These are phyloP conservation scores for Empidonax alnorum DNA, from an alignment of 2,113 vertebrate genomes.

Conservation along the genomic window DNA sequence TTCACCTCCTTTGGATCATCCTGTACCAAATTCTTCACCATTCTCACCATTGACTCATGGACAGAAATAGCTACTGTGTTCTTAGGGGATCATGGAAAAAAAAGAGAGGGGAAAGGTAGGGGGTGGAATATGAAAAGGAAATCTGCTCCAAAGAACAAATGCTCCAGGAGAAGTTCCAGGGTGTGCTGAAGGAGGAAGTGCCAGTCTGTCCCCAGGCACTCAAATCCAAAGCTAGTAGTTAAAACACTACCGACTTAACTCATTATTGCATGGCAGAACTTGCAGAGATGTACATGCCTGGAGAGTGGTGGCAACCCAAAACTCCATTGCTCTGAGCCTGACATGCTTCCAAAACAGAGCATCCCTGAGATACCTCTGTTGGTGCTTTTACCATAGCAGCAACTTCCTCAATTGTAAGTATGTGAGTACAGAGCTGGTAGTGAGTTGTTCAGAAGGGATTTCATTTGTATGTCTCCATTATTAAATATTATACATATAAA, in stretches of 20 bases:
- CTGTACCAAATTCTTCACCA: background rate
- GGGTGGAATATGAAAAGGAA: background rate
- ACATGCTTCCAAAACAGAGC: background rate
- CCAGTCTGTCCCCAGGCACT: background rate
- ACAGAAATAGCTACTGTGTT: background rate
- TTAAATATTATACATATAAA: background rate
- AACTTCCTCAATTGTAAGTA: background rate
- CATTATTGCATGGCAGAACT: background rate
- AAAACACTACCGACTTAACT: background rate
- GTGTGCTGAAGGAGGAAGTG: background rate
- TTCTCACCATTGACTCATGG: background rate
- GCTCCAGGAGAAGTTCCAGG: background rate
- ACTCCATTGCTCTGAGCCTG: background rate
- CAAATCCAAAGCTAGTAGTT: background rate
- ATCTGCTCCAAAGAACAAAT: background rate
- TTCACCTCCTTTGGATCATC: background rate
- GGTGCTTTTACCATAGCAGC: background rate
- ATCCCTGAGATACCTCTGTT: background rate
- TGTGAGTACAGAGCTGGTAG: background rate
- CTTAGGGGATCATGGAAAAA: background rate
- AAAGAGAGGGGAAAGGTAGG: fast-evolving
- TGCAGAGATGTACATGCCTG: background rate
- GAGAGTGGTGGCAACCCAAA: background rate
- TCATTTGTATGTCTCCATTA: background rate
- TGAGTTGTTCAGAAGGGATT: background rate